Base-by-base conservation (phyloP, 2,888 invertebrate species). In the Amblyteles armatorius region DNA sequence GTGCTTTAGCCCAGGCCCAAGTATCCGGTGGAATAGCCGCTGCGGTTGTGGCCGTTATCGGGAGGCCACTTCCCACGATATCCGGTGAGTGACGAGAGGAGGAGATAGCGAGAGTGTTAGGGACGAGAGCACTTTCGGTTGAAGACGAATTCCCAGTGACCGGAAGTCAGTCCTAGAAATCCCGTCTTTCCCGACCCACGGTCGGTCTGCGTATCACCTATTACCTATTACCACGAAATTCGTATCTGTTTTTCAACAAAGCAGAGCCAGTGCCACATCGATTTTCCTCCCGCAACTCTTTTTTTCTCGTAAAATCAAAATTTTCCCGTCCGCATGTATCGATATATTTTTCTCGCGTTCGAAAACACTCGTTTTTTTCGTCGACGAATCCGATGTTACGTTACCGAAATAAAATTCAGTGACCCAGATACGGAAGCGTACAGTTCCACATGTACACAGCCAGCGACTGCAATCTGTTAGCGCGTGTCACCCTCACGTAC, bases 11-110 rank as follows among this genome's bases (percentile, higher is more conserved):
- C 55, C 96, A 96, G 71, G 96, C 96, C 22, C 96, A 96, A 80
- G 96, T 96, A 86, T 96, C 96, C 89, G 96, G 96, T 0, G 96
- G 96, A 57, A 96, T 96, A 88, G 96, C 96, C 4, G 96, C 96
- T 29, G 96, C 96, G 13, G 96, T 96, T n/a, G 96, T 96, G 44
- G 95, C 96, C 26, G 96, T 96, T 83, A 96, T 96, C 86, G 96
- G 96, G 55, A 94, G 97, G 82, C 97, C 97, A 1, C 93, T 97
- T 86, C 97, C 97, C 16, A 97, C 97, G 78, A 96, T 97, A 90
- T 92, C 92, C 86, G 92, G 92, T 92, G 88, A 88, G 87, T 79
- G 71, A 79, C 52, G 19, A 69, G 36, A 78, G 60, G 29, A 48
- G 44, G 22, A 40, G 44, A 11, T 26, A 29, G 57, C 60, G 48